A percentile compares a stretch with the other conserved stretches of the same genome.
Conservation (phyloP, 37 sponge, comb jelly and placozoan species). For the Bolinopsis microptera region DNA sequence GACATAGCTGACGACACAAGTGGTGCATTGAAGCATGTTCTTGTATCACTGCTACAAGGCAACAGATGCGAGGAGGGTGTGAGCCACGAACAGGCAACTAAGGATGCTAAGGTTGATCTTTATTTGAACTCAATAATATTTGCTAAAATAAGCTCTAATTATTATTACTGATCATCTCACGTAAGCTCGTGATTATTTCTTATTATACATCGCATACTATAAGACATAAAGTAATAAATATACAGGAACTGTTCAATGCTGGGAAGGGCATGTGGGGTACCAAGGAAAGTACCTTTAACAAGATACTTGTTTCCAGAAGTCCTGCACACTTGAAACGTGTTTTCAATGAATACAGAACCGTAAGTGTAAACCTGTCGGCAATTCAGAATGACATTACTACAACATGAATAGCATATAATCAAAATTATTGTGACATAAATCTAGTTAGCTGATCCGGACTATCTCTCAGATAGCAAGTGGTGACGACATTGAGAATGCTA, state of each 20-base stretch:
- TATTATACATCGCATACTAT: too few species aligned
- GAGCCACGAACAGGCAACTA: neutral
- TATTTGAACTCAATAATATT: too few species aligned
- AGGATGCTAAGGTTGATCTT: neutral
- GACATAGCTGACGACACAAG: slow-evolving; percentile 18
- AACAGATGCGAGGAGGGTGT: neutral
- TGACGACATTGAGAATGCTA: slow-evolving; percentile 1
- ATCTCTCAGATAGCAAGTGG: neutral
- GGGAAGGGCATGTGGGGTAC: slow-evolving; percentile 16
- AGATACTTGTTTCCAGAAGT: neutral
- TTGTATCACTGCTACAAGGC: slow-evolving; percentile 5
- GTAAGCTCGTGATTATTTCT: too few species aligned
- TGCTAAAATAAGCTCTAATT: too few species aligned
- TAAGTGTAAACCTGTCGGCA: neutral
- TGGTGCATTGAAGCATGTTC: neutral
- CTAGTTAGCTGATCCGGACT: neutral
- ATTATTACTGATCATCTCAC: too few species aligned
- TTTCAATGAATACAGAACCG: slow-evolving; percentile 22
- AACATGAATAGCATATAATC: too few species aligned
- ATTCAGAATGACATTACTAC: too few species aligned
- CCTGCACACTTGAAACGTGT: neutral
- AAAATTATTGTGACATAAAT: too few species aligned
- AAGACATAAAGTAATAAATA: neutral
- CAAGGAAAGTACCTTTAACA: neutral
- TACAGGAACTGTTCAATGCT: slow-evolving; percentile 42